Evolutionary conservation across 2,888 invertebrate species (phyloP).

Genomic region (Apoda limacodes): DNA sequence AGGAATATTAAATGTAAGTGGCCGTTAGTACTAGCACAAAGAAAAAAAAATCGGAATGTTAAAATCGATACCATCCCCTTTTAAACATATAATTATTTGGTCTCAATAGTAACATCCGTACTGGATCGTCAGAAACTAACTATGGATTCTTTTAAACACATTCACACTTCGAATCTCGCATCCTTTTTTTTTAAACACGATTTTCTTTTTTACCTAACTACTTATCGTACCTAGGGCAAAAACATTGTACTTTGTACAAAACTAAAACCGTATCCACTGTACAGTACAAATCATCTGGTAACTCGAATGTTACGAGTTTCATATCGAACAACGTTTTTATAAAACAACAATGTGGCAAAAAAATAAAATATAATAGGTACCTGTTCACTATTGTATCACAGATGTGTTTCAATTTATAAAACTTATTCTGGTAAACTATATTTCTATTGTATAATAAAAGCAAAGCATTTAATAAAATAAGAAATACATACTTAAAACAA

Average conservation of each 20-base stretch:
- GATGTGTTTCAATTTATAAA: slow-evolving; percentile 49
- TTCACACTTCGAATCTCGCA: slow-evolving; percentile 53
- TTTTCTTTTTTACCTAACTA: slow-evolving; percentile 60
- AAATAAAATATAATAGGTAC: slow-evolving; percentile 37
- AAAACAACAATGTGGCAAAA: slow-evolving; percentile 54
- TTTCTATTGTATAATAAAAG: slow-evolving; percentile 36
- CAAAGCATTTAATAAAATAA: slow-evolving; percentile 18
- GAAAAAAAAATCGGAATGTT: slow-evolving; percentile 52
- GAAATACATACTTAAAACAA: slow-evolving; percentile 16
- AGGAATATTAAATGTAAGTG: slow-evolving; percentile 63
- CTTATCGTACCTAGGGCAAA: slow-evolving; percentile 64
- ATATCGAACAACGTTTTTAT: slow-evolving; percentile 30
- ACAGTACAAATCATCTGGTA: slow-evolving; percentile 49
- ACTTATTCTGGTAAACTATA: slow-evolving; percentile 37
- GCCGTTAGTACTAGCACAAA: slow-evolving; percentile 49
- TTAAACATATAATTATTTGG: slow-evolving; percentile 68
- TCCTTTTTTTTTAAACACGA: slow-evolving; percentile 47
- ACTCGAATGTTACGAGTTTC: slow-evolving; percentile 31
- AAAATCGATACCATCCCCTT: slow-evolving; percentile 66
- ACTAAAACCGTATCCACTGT: slow-evolving; percentile 52
- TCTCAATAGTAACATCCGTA: slow-evolving; percentile 65
- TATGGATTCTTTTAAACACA: slow-evolving; percentile 37
- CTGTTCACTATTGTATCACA: slow-evolving; percentile 63
- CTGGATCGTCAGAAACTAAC: slow-evolving; percentile 41
- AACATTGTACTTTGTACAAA: slow-evolving; percentile 69